A percentile compares a stretch with the other conserved stretches of the same genome.
Conservation (phyloP, 2,797 vertebrate genomes). For the Fundulus diaphanus region DNA sequence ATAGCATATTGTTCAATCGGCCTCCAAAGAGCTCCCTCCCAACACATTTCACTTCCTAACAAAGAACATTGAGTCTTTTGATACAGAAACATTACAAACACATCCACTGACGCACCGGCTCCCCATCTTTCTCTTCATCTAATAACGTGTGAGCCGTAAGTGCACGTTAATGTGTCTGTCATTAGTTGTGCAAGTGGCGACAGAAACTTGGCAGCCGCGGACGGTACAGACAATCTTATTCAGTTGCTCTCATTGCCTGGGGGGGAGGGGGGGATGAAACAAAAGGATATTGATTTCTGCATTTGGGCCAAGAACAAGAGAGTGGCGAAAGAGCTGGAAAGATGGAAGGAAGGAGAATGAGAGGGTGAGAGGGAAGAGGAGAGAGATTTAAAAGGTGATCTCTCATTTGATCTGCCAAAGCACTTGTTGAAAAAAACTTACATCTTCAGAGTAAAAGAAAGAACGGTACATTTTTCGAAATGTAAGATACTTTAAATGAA, state of each 20-base stretch:
- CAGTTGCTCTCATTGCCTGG: conserved; percentile 68
- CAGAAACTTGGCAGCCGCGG: conserved; percentile 69
- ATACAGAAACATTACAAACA: conserved; percentile 9
- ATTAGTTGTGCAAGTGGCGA: conserved; percentile 78
- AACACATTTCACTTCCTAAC: conserved; percentile 27
- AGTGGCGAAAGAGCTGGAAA: conserved; percentile 68
- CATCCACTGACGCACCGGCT: conserved; percentile 12
- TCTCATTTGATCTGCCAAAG: conserved; percentile 69
- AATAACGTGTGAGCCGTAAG: conserved; percentile 45
- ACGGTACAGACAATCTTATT: conserved; percentile 65
- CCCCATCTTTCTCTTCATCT: conserved; percentile 31
- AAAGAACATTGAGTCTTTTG: conserved; percentile 24
- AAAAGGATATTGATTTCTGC: conserved; percentile 80
- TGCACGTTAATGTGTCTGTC: conserved; percentile 74
- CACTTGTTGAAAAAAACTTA: conserved; percentile 29
- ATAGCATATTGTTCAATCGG: conserved; percentile 58
- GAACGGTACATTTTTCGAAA: conserved; percentile 15
- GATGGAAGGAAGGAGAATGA: conserved; percentile 62
- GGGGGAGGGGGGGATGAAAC: conserved; percentile 51
- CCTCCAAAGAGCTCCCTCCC: conserved; percentile 40
- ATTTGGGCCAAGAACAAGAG: conserved; percentile 78
- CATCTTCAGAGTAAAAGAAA: conserved; percentile 21
- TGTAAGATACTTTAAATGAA: conserved; percentile 28
- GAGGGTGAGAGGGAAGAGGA: conserved; percentile 52
- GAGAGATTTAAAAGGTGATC: conserved; percentile 74